Evolutionary conservation across 1,140 invertebrate genomes (phyloP), one percentile per base, ranked within the genome.

Genomic region (Achroia grisella): DNA sequence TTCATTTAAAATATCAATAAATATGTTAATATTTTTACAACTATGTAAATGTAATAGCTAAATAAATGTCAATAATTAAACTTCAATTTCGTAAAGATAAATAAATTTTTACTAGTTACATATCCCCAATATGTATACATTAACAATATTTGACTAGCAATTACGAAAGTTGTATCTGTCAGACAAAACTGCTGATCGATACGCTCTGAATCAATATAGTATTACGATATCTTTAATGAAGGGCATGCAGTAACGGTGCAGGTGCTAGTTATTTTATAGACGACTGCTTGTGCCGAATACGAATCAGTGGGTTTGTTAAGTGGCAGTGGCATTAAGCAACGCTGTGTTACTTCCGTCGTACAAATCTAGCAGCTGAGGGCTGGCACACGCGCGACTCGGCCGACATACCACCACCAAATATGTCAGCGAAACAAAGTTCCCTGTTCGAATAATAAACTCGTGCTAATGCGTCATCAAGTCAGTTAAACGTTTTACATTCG

Each of bases 391-490:
- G 52, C 10, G 28, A 23, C 17, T 23, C 61, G 56, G 36, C 56
- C 62, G 62, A 62, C 76, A 75, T 80, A 71, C 76, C 71, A 62
- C 59, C 52, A 53, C 76, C 76, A 77, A 74, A 77, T 80, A 77
- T 39, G 76, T 69, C 46, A 42, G 51, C 48, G 48, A 71, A 68
- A 70, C 65, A 61, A 55, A 48, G 44, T 50, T 61, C 42, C 53
- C 57, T 45, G 53, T 61, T 60, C 39, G 65, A 76, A 77, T 75
- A 73, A 75, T 68, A 65, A 78, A 67, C 66, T 47, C 52, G 63
- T 48, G 46, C 39, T 55, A 53, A 62, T 61, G 52, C 44, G 44
- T 48, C 29, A 36, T 45, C 29, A 28, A 48, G 8, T 27, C 52
- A 44, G 52, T 48, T 56, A 69, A 67, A 64, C 58, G 49, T 49